phyloP scores from a whole-genome alignment of 2,113 vertebrate species.

The Poeciliopsis occidentalis region DNA sequence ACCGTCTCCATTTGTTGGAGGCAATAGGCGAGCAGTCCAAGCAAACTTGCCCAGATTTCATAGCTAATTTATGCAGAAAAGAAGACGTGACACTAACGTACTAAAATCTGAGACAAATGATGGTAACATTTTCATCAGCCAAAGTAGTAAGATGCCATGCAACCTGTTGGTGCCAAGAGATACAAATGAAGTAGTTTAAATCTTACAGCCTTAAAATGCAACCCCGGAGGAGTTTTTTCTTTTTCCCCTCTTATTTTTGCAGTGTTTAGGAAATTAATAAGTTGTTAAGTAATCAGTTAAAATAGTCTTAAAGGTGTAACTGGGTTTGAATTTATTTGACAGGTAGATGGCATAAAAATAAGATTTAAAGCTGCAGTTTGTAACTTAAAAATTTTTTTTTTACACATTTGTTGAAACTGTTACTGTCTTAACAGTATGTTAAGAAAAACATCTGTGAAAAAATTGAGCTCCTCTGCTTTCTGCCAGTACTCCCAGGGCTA shows the following conservation, averaged over 20 bases:
- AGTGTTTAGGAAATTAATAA: background rate
- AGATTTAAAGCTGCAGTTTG: background rate
- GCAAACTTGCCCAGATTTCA: background rate
- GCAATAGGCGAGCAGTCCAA: background rate
- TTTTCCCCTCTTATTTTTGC: background rate
- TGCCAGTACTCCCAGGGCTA: too few species aligned
- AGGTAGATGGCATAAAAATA: background rate
- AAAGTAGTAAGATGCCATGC: background rate
- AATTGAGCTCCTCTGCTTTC: too few species aligned
- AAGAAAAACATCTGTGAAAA: too few species aligned
- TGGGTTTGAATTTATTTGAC: background rate
- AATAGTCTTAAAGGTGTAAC: background rate
- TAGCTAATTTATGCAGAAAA: background rate
- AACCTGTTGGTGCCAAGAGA: background rate
- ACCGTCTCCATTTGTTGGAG: background rate
- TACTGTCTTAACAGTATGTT: too few species aligned
- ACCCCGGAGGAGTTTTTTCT: background rate
- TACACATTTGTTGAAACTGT: too few species aligned
- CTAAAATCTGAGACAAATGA: background rate
- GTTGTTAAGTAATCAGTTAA: background rate
- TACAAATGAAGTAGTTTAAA: background rate
- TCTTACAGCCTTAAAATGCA: background rate
- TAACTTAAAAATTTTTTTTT: too few species aligned
- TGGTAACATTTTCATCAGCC: background rate
- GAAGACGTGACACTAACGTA: background rate